Evolutionary conservation across 2,888 invertebrate species (phyloP).

Genomic region (Plebejus melissa): DNA sequence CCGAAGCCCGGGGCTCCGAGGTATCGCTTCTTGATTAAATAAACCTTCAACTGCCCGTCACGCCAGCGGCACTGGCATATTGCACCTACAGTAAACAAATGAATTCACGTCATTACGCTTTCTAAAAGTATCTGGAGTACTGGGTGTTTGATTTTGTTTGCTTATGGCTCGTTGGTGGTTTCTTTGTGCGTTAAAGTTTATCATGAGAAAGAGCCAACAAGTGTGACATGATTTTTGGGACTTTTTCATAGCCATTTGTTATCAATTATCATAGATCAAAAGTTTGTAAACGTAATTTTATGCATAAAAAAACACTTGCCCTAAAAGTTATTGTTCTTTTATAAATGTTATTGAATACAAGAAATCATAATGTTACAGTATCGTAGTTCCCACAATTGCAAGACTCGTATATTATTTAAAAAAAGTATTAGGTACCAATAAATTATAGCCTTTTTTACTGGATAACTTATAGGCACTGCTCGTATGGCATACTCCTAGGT

Average conservation of each 20-base stretch:
- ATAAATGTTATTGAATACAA: background rate
- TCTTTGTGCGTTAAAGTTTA: background rate
- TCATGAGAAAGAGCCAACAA: no score
- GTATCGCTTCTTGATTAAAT: constrained; percentile 73
- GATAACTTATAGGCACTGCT: background rate
- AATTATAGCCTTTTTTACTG: background rate
- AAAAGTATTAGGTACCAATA: background rate
- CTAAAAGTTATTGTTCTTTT: background rate
- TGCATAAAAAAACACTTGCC: background rate
- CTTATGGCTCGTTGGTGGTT: background rate
- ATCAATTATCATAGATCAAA: no score
- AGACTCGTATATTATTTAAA: background rate
- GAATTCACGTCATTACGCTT: constrained; percentile 4
- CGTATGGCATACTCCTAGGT: background rate
- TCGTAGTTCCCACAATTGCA: background rate
- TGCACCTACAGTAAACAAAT: constrained; percentile 44
- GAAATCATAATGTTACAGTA: background rate
- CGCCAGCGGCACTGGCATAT: constrained; percentile 64
- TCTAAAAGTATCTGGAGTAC: constrained; percentile 11
- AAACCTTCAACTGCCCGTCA: constrained; percentile 69
- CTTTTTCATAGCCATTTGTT: no score
- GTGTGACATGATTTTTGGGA: no score
- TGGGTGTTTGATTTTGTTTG: background rate
- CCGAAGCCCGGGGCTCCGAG: constrained; percentile 39
- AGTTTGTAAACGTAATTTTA: no score